These are phyloP conservation scores for Tipula lateralis DNA, from an alignment of 2,888 invertebrate genomes.

Conservation along the genomic window DNA sequence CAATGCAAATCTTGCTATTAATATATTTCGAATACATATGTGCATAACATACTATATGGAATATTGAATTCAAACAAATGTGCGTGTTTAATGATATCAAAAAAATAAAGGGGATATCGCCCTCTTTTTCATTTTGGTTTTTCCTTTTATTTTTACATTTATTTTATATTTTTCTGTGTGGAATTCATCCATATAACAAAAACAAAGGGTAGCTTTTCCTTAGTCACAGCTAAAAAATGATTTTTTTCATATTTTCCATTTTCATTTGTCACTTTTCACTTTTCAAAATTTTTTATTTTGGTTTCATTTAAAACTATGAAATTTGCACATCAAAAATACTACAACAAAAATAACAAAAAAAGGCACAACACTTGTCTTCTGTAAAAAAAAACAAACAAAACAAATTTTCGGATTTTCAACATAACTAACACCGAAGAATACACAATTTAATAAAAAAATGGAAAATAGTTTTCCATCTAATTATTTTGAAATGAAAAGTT, in stretches of 20 bases:
- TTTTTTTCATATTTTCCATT: slow-evolving; percentile 19
- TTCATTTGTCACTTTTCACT: not conserved
- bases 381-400: not conserved
- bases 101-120: slow-evolving; percentile 15
- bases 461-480: not conserved
- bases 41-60: not conserved
- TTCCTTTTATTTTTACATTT: not conserved
- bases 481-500: not conserved
- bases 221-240: not conserved
- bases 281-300: not conserved
- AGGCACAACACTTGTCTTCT: slow-evolving; percentile 9
- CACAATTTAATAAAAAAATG: not conserved
- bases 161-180: not conserved
- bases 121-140: not conserved
- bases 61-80: not conserved
- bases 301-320: not conserved
- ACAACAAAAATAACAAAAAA: not conserved
- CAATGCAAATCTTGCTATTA: not conserved
- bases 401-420: not conserved
- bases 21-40: not conserved
- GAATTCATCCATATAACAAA: not conserved
- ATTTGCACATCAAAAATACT: not conserved
- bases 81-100: slow-evolving; percentile 19
- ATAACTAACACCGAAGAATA: not conserved
- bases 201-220: not conserved